Conservation (phyloP, 2,113 vertebrate species). For the Megaceryle maxima region DNA sequence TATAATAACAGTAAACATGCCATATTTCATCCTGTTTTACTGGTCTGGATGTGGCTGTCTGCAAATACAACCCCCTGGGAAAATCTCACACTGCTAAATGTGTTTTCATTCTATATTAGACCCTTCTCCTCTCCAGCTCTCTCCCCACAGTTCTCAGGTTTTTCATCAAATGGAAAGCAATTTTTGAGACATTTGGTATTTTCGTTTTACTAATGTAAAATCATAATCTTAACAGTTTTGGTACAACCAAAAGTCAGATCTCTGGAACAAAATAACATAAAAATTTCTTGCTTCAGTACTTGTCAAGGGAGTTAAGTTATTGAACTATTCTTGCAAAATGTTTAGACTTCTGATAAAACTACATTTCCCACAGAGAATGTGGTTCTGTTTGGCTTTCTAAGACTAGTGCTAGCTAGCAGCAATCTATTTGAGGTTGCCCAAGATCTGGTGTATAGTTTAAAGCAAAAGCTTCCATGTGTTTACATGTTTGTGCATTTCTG, state of each 20-base stretch:
- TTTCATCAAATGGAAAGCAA: neutral
- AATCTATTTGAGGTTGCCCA: neutral
- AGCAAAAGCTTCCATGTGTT: neutral
- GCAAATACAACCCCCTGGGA: neutral
- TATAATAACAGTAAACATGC: constrained; percentile 39
- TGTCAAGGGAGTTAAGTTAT: neutral
- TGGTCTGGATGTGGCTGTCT: neutral
- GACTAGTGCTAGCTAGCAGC: neutral
- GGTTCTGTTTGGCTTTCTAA: constrained; percentile 4
- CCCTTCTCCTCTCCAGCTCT: neutral
- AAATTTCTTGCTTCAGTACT: neutral
- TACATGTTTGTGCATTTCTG: constrained; percentile 29
- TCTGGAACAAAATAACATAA: neutral
- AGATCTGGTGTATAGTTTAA: neutral
- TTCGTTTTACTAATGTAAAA: neutral
- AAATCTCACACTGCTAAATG: neutral
- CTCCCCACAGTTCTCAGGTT: neutral
- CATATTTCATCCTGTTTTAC: constrained; percentile 29
- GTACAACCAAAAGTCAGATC: neutral
- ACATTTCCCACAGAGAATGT: neutral
- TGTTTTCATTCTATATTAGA: neutral
- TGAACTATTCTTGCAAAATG: neutral
- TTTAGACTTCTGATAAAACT: constrained; percentile 9
- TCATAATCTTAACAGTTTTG: neutral
- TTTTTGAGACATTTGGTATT: neutral